Evolutionary conservation across 1,140 invertebrate species (phyloP), one percentile per base, ranked within the genome.

Genomic region (Yoshiicerus persimilis): DNA sequence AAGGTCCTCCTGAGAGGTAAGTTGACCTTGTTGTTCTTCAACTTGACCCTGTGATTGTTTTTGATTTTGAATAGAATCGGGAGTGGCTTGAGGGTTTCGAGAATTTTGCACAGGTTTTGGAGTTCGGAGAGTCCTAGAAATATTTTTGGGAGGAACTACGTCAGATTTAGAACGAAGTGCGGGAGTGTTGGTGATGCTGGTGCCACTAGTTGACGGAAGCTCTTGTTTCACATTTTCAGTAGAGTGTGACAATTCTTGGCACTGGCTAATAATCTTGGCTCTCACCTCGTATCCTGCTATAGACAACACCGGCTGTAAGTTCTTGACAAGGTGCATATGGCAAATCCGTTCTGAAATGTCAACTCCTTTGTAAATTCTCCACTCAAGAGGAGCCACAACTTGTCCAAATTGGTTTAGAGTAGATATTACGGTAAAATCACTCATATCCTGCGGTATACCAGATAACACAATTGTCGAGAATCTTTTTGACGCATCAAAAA

Each of bases 361-460:
- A 10, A 93, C 91, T 32, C 92, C 92, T 88, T 92, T 92, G 90
- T 92, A 93, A 87, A 91, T 91, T n/a, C 92, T 89, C 10, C 92
- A 87, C 89, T 93, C 92, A 11, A 93, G 89, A 30, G 92, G 92
- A 5, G 92, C 92, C 20, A 92, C 91, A 13, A 92, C 91, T 32
- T 92, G 92, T n/a, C 92, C 92, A 88, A 92, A 92, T 23, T 91
- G 91, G 30, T 91, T 91, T 11, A 93, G 88, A 6, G 92, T 88
- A n/a, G 92, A 91, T 39, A 91, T 90, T 0, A 93, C 89, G 20
- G 91, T 91, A 4, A 90, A 87, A 86, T 93, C 92, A 64, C 91
- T 91, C 9, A 92, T 89, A 32, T 92, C 92, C 75, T 92, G 91
- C 10, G 92, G 92, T 36, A 92, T 91, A 25, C 92, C 92, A 2